Percentiles rank a stretch among this genome's conserved stretches.
These are phyloP conservation scores for Mechanitis mazaeus DNA, from an alignment of 2,888 invertebrate species.

Conservation along the genomic window DNA sequence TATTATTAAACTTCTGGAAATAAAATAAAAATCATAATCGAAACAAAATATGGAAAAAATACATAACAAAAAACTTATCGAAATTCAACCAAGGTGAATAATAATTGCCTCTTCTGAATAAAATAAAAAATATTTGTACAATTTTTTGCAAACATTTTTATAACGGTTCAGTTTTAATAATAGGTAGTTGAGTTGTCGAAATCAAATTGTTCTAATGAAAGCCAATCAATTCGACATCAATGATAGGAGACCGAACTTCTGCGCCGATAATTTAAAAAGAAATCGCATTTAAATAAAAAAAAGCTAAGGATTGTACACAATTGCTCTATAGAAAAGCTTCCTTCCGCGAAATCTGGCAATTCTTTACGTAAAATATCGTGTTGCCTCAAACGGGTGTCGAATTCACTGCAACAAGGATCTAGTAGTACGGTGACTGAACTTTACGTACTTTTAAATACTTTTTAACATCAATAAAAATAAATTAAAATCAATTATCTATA, in stretches of 20 bases:
- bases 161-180: not conserved
- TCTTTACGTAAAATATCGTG: conserved; percentile 56
- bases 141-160: not conserved
- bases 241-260: conserved; percentile 15
- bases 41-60: too few relatives aligned
- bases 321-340: conserved; percentile 39
- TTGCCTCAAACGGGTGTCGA: conserved; percentile 54
- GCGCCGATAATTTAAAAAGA: conserved; percentile 35
- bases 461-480: not conserved
- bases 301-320: conserved; percentile 16
- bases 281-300: conserved; percentile 18
- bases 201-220: conserved; percentile 14
- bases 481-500: too few relatives aligned
- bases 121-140: too few relatives aligned
- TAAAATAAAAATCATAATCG: too few relatives aligned
- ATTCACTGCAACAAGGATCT: conserved; percentile 34
- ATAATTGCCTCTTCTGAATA: too few relatives aligned
- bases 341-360: conserved; percentile 58
- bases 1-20: too few relatives aligned
- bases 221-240: conserved; percentile 16
- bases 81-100: too few relatives aligned
- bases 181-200: not conserved
- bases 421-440: conserved; percentile 12
- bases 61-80: too few relatives aligned
- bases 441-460: not conserved